phyloP scores from a whole-genome alignment of 2,113 vertebrate genomes.

The Cottus gobio region DNA sequence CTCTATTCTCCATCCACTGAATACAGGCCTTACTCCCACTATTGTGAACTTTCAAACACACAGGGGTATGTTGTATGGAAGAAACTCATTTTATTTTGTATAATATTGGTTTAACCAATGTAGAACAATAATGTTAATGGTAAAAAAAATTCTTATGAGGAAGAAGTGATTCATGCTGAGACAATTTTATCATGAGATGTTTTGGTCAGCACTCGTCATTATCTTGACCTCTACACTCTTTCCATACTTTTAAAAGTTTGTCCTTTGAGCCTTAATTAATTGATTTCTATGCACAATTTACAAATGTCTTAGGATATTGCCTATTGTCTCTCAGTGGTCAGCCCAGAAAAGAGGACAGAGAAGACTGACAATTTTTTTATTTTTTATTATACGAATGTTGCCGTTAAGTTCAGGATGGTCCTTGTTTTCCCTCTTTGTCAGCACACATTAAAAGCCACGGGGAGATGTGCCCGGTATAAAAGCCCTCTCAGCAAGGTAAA shows the following conservation, averaged over 20 bases:
- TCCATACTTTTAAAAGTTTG: neutral
- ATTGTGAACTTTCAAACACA: slow-evolving; percentile 26
- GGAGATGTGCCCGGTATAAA: slow-evolving; percentile 55
- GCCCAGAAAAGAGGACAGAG: slow-evolving; percentile 1
- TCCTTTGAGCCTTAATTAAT: neutral
- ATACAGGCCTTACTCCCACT: slow-evolving; percentile 18
- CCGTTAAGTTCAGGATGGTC: slow-evolving; percentile 15
- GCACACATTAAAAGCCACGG: slow-evolving; percentile 47
- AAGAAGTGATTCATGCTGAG: slow-evolving; percentile 1
- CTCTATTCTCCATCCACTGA: slow-evolving; percentile 15
- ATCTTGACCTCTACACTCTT: neutral
- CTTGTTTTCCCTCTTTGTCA: slow-evolving; percentile 42
- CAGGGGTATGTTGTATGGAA: neutral
- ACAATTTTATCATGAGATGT: slow-evolving; percentile 15
- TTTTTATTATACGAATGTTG: slow-evolving; percentile 29
- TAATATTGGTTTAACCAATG: slow-evolving; percentile 3
- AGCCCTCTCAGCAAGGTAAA: slow-evolving; percentile 69
- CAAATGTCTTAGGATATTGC: neutral
- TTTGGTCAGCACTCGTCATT: slow-evolving; percentile 23
- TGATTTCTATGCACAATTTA: neutral
- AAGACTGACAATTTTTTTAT: slow-evolving; percentile 19
- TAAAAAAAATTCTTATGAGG: slow-evolving; percentile 18
- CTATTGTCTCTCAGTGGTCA: neutral
- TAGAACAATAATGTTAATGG: slow-evolving; percentile 15
- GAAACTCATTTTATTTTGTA: neutral